These are phyloP conservation scores for Prietella phreatophila DNA, from an alignment of 2,113 vertebrate genomes.

Conservation along the genomic window DNA sequence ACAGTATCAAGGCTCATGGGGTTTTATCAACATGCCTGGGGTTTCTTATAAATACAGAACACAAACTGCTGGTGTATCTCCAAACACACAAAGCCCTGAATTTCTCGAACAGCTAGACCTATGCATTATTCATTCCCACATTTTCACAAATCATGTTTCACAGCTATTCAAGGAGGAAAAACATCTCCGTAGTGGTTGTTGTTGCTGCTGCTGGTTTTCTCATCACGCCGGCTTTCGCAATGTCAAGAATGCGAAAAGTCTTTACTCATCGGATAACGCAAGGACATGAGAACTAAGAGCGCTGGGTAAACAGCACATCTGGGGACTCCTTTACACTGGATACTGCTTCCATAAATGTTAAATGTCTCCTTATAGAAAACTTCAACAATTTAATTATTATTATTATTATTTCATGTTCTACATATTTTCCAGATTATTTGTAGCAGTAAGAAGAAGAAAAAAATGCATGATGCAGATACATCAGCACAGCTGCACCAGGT, in stretches of 20 bases:
- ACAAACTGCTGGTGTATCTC: background rate
- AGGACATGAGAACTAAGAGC: background rate
- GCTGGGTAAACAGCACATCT: background rate
- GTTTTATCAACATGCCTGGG: background rate
- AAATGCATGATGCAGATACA: background rate
- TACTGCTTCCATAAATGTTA: background rate
- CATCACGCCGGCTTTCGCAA: background rate
- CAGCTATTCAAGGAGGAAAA: background rate
- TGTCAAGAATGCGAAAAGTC: background rate
- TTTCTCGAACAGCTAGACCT: conserved; percentile 6
- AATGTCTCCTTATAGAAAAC: too few species aligned
- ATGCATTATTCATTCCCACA: conserved; percentile 28
- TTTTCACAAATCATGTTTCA: background rate
- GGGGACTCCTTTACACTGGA: background rate
- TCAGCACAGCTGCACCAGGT: background rate
- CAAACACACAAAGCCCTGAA: background rate
- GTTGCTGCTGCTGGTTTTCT: background rate
- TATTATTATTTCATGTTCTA: background rate
- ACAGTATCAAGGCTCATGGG: background rate
- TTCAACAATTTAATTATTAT: background rate
- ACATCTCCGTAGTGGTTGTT: background rate
- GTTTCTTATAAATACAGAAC: conserved; percentile 16
- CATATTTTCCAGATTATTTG: background rate
- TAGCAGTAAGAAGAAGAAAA: background rate
- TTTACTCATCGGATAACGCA: background rate